Conservation (phyloP, 2,113 vertebrate genomes). For the Etia nguti region DNA sequence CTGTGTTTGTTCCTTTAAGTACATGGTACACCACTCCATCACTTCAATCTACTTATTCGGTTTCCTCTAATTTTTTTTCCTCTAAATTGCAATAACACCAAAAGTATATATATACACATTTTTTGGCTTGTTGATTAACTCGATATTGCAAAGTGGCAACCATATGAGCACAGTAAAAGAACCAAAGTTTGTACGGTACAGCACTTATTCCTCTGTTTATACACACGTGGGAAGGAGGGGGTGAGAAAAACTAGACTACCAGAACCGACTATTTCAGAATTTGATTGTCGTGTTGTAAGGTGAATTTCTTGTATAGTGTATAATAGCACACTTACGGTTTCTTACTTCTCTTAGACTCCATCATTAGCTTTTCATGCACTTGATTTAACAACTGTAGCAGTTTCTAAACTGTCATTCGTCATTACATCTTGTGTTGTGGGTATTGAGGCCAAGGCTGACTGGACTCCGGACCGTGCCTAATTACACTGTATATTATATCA, state of each 20-base stretch:
- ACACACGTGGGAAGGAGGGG: not conserved
- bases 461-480: not conserved
- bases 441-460: not conserved
- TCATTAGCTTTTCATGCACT: not conserved
- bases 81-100: not conserved
- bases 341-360: not conserved
- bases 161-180: not conserved
- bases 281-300: not conserved
- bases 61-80: not conserved
- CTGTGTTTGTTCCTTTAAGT: no score
- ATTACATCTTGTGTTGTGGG: not conserved
- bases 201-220: not conserved
- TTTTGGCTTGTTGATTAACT: not conserved
- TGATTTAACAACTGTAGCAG: not conserved
- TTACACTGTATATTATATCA: not conserved
- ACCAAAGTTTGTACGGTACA: not conserved
- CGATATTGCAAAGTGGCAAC: not conserved
- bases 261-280: not conserved
- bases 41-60: no score
- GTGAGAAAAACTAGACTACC: not conserved
- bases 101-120: no score
- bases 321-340: not conserved
- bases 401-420: not conserved
- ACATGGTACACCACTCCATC: no score
- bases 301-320: not conserved